A percentile compares a stretch with the other conserved stretches of the same genome.
Conservation (phyloP, 2,888 invertebrate genomes). For the Anodontia alba region DNA sequence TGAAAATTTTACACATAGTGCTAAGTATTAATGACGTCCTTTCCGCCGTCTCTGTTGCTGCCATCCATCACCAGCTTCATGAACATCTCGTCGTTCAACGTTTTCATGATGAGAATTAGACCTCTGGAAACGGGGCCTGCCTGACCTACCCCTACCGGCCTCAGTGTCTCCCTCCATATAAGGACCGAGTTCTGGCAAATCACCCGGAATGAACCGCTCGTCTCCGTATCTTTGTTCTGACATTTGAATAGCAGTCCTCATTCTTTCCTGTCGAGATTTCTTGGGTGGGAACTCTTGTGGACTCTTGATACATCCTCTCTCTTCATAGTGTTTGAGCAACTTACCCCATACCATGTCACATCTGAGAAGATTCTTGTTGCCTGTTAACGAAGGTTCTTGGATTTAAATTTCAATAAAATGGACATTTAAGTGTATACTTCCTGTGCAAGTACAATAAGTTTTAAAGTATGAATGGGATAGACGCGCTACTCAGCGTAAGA, state of each 20-base stretch:
- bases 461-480: not conserved
- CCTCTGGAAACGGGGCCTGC: not conserved
- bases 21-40: not conserved
- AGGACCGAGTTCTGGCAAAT: not conserved
- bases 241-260: not conserved
- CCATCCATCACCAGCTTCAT: not conserved
- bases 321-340: conserved; percentile 64
- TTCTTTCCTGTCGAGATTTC: conserved; percentile 21
- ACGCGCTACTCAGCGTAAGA: too few species aligned
- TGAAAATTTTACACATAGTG: too few species aligned
- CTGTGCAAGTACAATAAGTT: not conserved
- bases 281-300: conserved; percentile 48
- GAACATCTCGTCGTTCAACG: not conserved
- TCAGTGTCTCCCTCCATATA: not conserved
- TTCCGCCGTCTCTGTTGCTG: not conserved
- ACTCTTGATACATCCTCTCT: conserved; percentile 42
- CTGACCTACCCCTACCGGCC: not conserved
- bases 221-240: conserved; percentile 22
- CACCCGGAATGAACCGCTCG: conserved; percentile 19
- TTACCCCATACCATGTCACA: conserved; percentile 72
- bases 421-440: not conserved
- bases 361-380: conserved; percentile 70
- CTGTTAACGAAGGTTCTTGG: conserved; percentile 50
- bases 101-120: not conserved
- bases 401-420: not conserved